A percentile compares a stretch with the other conserved stretches of the same genome.
These are phyloP conservation scores for Coilia nasus DNA, from an alignment of 2,797 vertebrate species.

Conservation along the genomic window DNA sequence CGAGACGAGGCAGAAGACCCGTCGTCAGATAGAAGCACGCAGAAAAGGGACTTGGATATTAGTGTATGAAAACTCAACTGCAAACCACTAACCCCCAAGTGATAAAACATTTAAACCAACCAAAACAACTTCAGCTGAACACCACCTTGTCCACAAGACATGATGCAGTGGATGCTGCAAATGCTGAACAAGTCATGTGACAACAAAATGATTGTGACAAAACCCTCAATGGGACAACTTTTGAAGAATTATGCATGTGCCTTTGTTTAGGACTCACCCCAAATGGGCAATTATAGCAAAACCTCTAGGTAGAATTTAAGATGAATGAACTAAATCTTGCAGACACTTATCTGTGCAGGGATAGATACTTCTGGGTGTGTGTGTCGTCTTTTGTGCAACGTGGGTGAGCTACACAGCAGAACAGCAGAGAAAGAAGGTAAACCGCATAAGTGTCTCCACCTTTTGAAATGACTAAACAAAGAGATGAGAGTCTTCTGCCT, in stretches of 20 bases:
- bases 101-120: constrained; percentile 26
- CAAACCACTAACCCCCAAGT: constrained; percentile 17
- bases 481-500: neutral
- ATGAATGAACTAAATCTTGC: constrained; percentile 25
- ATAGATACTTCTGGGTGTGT: neutral
- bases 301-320: neutral
- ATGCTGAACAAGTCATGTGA: neutral
- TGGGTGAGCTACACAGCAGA: neutral
- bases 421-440: constrained; percentile 31
- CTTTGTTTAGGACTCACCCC: neutral
- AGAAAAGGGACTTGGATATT: constrained; percentile 30
- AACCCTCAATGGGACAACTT: neutral
- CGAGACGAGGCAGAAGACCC: neutral
- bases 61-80: neutral
- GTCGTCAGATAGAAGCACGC: neutral
- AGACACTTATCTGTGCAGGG: constrained; percentile 15
- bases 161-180: neutral
- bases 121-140: constrained; percentile 32
- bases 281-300: neutral
- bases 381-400: neutral
- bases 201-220: constrained; percentile 32
- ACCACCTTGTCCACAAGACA: constrained; percentile 24
- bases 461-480: constrained; percentile 29
- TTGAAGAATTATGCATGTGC: constrained; percentile 42
- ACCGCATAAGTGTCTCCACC: constrained; percentile 22